Evolutionary conservation across 2,888 invertebrate species (phyloP).

Genomic region (Schizotus pectinicornis): DNA sequence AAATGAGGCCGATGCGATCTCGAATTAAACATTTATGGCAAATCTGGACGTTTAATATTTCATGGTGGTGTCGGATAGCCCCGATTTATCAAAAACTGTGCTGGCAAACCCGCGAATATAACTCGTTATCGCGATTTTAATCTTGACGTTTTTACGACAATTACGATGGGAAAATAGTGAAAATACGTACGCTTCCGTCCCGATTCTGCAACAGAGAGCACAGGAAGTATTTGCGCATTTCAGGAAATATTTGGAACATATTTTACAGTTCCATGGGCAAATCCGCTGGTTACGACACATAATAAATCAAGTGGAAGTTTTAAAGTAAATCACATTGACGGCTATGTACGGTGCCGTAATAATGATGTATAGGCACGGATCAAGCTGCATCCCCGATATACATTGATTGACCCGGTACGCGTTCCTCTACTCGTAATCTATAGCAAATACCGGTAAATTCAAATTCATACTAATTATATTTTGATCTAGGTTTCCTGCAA

Average conservation of each 20-base stretch:
- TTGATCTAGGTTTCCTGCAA: neutral
- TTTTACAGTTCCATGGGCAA: constrained; percentile 26
- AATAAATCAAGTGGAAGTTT: constrained; percentile 29
- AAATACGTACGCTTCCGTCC: neutral
- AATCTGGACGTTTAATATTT: too few species aligned
- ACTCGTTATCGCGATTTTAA: neutral
- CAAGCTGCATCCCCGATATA: constrained; percentile 22
- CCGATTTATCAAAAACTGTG: too few species aligned
- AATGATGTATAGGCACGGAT: constrained; percentile 25
- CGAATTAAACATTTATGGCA: too few species aligned
- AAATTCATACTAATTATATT: too few species aligned
- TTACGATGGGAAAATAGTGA: constrained; percentile 5
- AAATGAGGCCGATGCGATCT: too few species aligned
- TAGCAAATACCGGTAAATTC: too few species aligned
- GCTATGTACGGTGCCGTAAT: constrained; percentile 26
- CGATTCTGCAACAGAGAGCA: neutral
- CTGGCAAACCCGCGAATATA: too few species aligned
- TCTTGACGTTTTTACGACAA: neutral
- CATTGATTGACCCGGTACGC: constrained; percentile 13
- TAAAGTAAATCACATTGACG: constrained; percentile 28
- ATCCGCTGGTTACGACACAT: constrained; percentile 26
- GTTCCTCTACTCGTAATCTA: too few species aligned
- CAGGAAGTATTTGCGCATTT: constrained; percentile 14
- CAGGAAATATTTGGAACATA: constrained; percentile 19
- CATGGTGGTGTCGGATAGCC: too few species aligned